These are phyloP conservation scores for Microplitis manilae DNA, from an alignment of 2,888 invertebrate species.

Conservation along the genomic window DNA sequence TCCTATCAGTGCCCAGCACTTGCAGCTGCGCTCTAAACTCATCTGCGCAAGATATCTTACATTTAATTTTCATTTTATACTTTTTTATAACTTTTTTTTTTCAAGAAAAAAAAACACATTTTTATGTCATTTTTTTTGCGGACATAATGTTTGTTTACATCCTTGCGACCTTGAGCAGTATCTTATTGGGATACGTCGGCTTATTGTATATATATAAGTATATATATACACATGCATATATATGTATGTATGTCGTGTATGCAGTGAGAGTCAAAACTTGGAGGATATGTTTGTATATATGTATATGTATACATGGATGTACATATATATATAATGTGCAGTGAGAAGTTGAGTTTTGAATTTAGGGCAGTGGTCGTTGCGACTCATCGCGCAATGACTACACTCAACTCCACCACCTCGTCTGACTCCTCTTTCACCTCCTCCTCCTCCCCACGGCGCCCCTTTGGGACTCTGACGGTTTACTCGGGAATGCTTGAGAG, in stretches of 20 bases:
- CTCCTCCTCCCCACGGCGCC: conserved; percentile 7
- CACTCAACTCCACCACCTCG: neutral
- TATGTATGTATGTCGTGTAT: neutral
- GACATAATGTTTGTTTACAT: conserved; percentile 36
- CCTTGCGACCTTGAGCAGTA: conserved; percentile 28
- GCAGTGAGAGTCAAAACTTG: conserved; percentile 1
- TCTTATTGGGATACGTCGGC: neutral
- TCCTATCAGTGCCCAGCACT: conserved; percentile 46
- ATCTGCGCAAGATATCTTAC: conserved; percentile 35
- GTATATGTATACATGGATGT: no score
- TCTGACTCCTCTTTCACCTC: neutral
- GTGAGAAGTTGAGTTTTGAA: conserved; percentile 32
- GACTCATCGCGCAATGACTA: conserved; percentile 34
- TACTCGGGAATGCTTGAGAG: conserved; percentile 34
- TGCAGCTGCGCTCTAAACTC: conserved; percentile 53
- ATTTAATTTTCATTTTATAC: conserved; percentile 19
- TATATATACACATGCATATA: neutral
- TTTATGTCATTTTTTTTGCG: neutral
- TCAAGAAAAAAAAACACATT: neutral
- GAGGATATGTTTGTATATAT: neutral
- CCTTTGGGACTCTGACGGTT: conserved; percentile 22
- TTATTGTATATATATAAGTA: conserved; percentile 3
- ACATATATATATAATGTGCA: neutral
- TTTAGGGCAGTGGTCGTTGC: conserved; percentile 40
- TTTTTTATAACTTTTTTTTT: conserved; percentile 11